Percentiles rank a stretch among this genome's conserved stretches.
Evolutionary conservation across 2,797 vertebrate genomes (phyloP).

Genomic region (Toxotes lorentzi): DNA sequence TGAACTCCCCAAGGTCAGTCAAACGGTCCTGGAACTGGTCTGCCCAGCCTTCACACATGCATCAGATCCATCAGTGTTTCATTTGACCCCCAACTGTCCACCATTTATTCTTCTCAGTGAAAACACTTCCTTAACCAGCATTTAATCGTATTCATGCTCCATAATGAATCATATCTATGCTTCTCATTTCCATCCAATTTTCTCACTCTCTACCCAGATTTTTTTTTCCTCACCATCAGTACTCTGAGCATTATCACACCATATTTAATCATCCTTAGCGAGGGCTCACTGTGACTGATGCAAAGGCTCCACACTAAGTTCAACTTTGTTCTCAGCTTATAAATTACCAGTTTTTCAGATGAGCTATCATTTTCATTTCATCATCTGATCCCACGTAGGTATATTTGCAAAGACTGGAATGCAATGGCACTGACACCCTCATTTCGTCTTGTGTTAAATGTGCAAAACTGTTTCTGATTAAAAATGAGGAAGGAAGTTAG

Average conservation of each 20-base stretch:
- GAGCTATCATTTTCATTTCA: slow-evolving; percentile 27
- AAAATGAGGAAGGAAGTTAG: not conserved
- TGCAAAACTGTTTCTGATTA: not conserved
- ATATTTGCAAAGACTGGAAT: slow-evolving; percentile 12
- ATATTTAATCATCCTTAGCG: slow-evolving; percentile 31
- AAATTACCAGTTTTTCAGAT: not conserved
- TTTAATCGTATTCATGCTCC: slow-evolving; percentile 59
- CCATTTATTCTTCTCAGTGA: slow-evolving; percentile 41
- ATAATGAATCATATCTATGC: slow-evolving; percentile 61
- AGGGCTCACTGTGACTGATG: slow-evolving; percentile 8
- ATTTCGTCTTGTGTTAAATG: not conserved
- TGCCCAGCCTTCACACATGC: slow-evolving; percentile 15
- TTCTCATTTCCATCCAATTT: slow-evolving; percentile 60
- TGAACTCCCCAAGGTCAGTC: slow-evolving; percentile 37
- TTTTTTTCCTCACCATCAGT: slow-evolving; percentile 27
- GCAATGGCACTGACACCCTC: not conserved
- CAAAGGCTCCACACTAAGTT: not conserved
- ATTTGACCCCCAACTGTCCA: slow-evolving; percentile 56
- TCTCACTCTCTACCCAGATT: slow-evolving; percentile 26
- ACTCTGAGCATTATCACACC: slow-evolving; percentile 12
- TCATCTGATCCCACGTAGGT: slow-evolving; percentile 21
- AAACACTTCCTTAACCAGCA: slow-evolving; percentile 36
- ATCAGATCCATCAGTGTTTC: slow-evolving; percentile 42
- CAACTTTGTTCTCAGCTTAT: slow-evolving; percentile 20
- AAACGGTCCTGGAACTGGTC: slow-evolving; percentile 31